Conservation (phyloP, 2,113 vertebrate species). For the Balaenoptera acutorostrata region DNA sequence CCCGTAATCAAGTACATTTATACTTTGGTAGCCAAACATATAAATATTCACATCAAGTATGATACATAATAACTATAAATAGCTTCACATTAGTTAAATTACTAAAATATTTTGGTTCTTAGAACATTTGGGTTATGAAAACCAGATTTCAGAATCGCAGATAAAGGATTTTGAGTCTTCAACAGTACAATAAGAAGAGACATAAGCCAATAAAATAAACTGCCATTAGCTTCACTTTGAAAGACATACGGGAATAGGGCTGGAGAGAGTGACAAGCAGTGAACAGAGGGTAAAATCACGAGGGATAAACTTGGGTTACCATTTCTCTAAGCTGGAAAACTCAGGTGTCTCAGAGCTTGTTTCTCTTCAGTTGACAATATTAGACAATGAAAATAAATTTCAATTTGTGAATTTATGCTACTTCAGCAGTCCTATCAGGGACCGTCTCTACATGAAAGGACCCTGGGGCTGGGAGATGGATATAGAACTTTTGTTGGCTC, state of each 20-base stretch:
- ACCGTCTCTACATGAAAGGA: neutral
- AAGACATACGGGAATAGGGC: neutral
- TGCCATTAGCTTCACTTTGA: neutral
- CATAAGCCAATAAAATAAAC: neutral
- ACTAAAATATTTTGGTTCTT: neutral
- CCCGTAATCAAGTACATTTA: neutral
- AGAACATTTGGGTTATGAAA: slow-evolving; percentile 1
- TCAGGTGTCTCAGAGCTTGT: neutral
- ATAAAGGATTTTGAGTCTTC: neutral
- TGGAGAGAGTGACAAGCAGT: neutral
- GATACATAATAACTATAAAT: neutral
- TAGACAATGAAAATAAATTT: neutral
- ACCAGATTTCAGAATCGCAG: neutral
- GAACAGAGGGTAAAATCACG: neutral
- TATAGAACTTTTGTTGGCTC: neutral
- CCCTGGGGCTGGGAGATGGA: neutral
- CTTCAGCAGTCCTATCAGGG: neutral
- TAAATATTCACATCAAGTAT: neutral
- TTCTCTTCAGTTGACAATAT: neutral
- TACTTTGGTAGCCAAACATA: neutral
- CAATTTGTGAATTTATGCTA: neutral
- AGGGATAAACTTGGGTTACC: neutral
- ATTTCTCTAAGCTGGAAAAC: neutral
- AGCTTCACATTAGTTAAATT: neutral
- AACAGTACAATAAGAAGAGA: neutral